phyloP scores from a whole-genome alignment of 2,113 vertebrate genomes.

The Eonycteris spelaea region DNA sequence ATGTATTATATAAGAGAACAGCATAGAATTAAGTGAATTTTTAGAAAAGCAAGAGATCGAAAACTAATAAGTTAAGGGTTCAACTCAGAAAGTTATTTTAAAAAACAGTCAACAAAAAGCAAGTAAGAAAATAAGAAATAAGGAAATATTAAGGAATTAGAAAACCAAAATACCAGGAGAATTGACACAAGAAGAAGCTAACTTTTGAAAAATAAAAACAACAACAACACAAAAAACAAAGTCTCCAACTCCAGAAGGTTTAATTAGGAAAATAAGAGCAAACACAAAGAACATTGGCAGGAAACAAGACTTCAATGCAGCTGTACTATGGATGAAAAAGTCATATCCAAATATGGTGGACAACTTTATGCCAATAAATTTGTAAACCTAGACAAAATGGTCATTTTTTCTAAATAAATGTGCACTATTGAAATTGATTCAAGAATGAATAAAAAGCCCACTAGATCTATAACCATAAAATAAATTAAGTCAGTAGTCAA shows the following conservation, averaged over 20 bases:
- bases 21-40: neutral
- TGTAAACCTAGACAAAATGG: neutral
- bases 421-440: neutral
- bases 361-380: neutral
- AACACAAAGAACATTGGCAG: neutral
- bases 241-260: neutral
- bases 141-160: neutral
- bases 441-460: neutral
- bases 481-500: neutral
- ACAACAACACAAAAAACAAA: neutral
- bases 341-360: neutral
- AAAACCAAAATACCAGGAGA: neutral
- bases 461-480: neutral
- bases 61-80: neutral
- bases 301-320: neutral
- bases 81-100: neutral
- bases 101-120: neutral
- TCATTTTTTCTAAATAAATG: neutral
- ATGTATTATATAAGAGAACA: neutral
- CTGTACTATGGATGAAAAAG: neutral
- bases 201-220: neutral
- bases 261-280: neutral
- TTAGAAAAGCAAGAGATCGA: neutral
- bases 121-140: neutral
- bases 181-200: neutral